Evolutionary conservation across 2,113 vertebrate genomes (phyloP).

Genomic region (crab-eating macaque (Macaca fascicularis)): DNA sequence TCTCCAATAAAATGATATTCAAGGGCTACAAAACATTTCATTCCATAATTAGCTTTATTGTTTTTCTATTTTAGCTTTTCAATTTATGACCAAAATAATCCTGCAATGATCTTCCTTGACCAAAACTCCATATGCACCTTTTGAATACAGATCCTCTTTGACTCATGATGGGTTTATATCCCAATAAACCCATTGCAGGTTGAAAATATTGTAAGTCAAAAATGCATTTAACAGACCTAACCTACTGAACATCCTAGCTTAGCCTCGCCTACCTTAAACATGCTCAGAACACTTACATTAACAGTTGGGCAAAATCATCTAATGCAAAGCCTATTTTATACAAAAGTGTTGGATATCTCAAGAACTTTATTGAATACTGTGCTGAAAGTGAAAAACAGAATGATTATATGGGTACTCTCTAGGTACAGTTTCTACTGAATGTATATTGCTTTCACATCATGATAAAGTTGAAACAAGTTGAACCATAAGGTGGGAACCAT

Average conservation of each 20-base stretch:
- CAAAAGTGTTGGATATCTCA: background rate
- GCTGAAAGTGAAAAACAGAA: background rate
- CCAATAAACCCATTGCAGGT: background rate
- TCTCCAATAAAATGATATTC: constrained; percentile 8
- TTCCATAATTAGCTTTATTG: constrained; percentile 16
- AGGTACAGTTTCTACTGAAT: background rate
- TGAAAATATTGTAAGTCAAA: background rate
- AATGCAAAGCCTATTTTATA: background rate
- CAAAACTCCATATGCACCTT: background rate
- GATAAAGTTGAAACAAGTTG: background rate
- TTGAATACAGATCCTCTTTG: background rate
- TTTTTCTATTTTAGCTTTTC: constrained; percentile 31
- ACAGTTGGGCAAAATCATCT: background rate
- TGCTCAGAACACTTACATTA: background rate
- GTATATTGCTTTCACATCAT: background rate
- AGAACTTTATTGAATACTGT: background rate
- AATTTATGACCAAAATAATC: constrained; percentile 39
- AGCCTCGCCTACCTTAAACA: background rate
- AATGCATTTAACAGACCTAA: background rate
- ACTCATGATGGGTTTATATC: background rate
- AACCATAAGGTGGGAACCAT: background rate
- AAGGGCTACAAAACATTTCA: background rate
- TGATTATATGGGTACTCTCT: background rate
- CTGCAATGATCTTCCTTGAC: background rate
- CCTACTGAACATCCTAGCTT: background rate